Conservation (phyloP, 2,113 vertebrate species). For the Hepsetus odoe region DNA sequence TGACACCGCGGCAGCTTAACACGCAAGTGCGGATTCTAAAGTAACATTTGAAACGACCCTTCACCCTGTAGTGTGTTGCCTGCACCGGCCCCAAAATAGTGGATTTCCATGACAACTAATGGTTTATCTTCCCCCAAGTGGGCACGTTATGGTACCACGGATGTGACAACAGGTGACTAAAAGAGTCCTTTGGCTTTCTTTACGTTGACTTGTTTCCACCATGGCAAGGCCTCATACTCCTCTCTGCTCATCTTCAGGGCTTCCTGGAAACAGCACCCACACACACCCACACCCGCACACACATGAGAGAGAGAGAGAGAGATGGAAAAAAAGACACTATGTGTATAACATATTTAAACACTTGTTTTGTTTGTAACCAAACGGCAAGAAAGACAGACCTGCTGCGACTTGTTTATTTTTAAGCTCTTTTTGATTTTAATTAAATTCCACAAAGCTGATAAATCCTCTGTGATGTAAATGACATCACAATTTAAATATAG, state of each 20-base stretch:
- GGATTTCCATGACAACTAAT: not conserved
- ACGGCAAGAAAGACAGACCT: too few relatives aligned
- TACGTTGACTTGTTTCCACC: conserved; percentile 96
- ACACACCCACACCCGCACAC: not conserved
- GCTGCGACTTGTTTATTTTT: too few relatives aligned
- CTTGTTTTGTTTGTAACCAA: too few relatives aligned
- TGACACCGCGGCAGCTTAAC: conserved; percentile 26
- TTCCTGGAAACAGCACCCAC: conserved; percentile 69
- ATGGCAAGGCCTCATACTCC: conserved; percentile 86
- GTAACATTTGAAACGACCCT: conserved; percentile 30
- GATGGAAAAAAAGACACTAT: too few relatives aligned
- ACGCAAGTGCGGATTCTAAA: conserved; percentile 23
- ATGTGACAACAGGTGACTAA: conserved; percentile 64
- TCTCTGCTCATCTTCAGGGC: conserved; percentile 90
- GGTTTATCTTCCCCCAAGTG: conserved; percentile 24
- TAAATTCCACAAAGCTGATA: too few relatives aligned
- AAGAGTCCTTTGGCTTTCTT: conserved; percentile 97
- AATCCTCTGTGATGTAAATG: too few relatives aligned
- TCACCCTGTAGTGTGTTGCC: conserved; percentile 6
- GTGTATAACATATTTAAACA: too few relatives aligned
- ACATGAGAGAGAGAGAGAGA: not conserved
- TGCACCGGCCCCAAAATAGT: not conserved
- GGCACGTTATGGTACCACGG: not conserved
- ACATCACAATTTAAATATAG: too few relatives aligned
- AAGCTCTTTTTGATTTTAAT: too few relatives aligned